Conservation (phyloP, 2,888 invertebrate species). For the Ophion ventricosus region DNA sequence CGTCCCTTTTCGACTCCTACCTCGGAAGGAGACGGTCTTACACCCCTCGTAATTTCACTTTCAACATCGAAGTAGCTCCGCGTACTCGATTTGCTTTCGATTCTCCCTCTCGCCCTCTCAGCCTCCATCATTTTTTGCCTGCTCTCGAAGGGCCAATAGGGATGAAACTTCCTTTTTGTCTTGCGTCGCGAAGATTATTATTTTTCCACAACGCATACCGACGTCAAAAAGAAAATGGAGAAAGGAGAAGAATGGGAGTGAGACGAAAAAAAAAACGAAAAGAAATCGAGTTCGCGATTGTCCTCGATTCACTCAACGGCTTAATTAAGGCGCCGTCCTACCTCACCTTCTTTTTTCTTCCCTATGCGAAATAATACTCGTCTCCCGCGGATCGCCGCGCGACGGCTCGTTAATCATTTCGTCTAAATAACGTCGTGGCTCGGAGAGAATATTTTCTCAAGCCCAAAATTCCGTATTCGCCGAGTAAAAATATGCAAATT, state of each 20-base stretch:
- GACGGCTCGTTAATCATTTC: conserved; percentile 57
- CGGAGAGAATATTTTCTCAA: not conserved
- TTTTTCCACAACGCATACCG: conserved; percentile 42
- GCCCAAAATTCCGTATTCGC: not conserved
- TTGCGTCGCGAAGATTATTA: conserved; percentile 15
- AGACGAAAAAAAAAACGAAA: conserved; percentile 10
- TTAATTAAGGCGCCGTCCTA: conserved; percentile 50
- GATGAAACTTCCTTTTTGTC: not conserved
- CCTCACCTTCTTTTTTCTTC: conserved; percentile 23
- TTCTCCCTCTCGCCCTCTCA: conserved; percentile 2
- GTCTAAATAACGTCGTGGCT: conserved; percentile 47
- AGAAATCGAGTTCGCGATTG: conserved; percentile 36
- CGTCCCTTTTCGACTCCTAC: not conserved
- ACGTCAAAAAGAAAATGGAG: not conserved
- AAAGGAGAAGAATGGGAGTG: not conserved
- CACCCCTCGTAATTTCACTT: conserved; percentile 44
- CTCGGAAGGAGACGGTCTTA: conserved; percentile 43
- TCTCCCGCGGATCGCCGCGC: conserved; percentile 25
- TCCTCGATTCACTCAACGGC: conserved; percentile 48
- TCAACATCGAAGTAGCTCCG: conserved; percentile 30
- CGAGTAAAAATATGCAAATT: conserved; percentile 47
- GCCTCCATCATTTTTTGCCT: not conserved
- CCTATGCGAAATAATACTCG: conserved; percentile 21
- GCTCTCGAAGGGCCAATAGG: not conserved
- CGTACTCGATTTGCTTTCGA: conserved; percentile 49